phyloP scores from a whole-genome alignment of 1,140 invertebrate genomes.

The Luehdorfia chinensis region DNA sequence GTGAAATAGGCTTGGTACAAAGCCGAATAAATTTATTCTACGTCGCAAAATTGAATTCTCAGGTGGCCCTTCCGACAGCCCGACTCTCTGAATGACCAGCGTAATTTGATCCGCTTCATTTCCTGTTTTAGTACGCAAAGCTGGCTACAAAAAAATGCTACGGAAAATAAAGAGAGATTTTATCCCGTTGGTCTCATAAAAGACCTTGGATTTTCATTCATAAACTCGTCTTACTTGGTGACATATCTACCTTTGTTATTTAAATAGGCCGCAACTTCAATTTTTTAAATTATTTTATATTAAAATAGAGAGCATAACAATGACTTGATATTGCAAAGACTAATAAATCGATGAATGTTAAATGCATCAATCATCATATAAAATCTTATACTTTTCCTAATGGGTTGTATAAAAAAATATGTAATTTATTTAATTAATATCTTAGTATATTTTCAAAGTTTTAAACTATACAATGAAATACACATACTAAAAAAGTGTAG shows the following conservation, averaged over 20 bases:
- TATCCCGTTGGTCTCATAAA: not conserved
- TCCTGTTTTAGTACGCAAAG: slow-evolving; percentile 3
- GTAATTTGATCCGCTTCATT: slow-evolving; percentile 10
- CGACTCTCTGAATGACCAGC: slow-evolving; percentile 1
- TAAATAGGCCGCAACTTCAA: slow-evolving; percentile 6
- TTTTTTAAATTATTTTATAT: no score
- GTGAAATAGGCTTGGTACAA: slow-evolving; percentile 9
- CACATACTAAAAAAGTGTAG: no score
- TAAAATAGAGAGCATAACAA: no score
- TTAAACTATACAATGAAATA: no score
- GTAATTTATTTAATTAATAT: no score
- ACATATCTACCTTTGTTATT: slow-evolving; percentile 10
- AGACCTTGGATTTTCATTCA: slow-evolving; percentile 12
- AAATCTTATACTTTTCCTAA: no score
- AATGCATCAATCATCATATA: no score
- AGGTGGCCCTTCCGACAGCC: slow-evolving; percentile 10
- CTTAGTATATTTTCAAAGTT: no score
- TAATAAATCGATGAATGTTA: no score
- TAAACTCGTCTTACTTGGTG: slow-evolving; percentile 5
- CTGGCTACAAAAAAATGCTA: not conserved
- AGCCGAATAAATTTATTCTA: slow-evolving; percentile 12
- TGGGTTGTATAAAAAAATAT: no score
- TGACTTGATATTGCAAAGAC: no score
- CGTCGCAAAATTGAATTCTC: slow-evolving; percentile 15
- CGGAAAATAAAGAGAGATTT: slow-evolving; percentile 2